Percentiles rank a stretch among this genome's conserved stretches.
phyloP scores from a whole-genome alignment of 2,888 invertebrate genomes.

The Brachynemurus nebulosus region DNA sequence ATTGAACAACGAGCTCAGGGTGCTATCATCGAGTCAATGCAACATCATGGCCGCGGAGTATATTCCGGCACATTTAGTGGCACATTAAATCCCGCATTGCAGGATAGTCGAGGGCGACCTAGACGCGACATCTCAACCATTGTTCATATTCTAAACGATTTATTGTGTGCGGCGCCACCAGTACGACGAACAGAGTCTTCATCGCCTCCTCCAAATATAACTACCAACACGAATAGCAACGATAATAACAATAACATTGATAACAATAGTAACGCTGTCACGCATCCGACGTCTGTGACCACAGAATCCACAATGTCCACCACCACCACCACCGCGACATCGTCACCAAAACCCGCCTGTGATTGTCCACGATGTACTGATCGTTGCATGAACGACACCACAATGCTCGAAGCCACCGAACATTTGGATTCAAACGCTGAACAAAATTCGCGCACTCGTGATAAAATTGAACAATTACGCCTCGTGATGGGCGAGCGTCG shows the following conservation, averaged over 20 bases:
- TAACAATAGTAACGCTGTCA: slow-evolving; percentile 11
- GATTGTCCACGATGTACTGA: not conserved
- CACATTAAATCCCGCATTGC: slow-evolving; percentile 82
- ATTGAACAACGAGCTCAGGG: slow-evolving; percentile 34
- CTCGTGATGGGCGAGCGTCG: slow-evolving; percentile 84
- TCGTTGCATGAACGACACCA: slow-evolving; percentile 3
- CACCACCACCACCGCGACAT: slow-evolving; percentile 10
- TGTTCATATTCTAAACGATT: slow-evolving; percentile 88
- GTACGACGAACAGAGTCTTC: slow-evolving; percentile 20
- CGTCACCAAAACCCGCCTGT: slow-evolving; percentile 14
- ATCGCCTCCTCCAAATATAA: slow-evolving; percentile 27
- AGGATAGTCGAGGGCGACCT: slow-evolving; percentile 82
- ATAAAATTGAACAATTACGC: slow-evolving; percentile 75
- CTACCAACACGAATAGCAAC: slow-evolving; percentile 27
- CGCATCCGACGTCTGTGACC: slow-evolving; percentile 9
- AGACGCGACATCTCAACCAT: slow-evolving; percentile 90
- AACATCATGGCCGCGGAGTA: slow-evolving; percentile 86
- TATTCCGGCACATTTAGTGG: slow-evolving; percentile 96
- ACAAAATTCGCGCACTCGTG: slow-evolving; percentile 36
- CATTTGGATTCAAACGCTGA: slow-evolving; percentile 22
- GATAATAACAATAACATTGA: slow-evolving; percentile 18
- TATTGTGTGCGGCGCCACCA: slow-evolving; percentile 74
- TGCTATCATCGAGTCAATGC: slow-evolving; percentile 82
- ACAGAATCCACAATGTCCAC: slow-evolving; percentile 15
- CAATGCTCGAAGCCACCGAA: slow-evolving; percentile 10